phyloP scores from a whole-genome alignment of 2,888 invertebrate species.

The Eupithecia abbreviata region DNA sequence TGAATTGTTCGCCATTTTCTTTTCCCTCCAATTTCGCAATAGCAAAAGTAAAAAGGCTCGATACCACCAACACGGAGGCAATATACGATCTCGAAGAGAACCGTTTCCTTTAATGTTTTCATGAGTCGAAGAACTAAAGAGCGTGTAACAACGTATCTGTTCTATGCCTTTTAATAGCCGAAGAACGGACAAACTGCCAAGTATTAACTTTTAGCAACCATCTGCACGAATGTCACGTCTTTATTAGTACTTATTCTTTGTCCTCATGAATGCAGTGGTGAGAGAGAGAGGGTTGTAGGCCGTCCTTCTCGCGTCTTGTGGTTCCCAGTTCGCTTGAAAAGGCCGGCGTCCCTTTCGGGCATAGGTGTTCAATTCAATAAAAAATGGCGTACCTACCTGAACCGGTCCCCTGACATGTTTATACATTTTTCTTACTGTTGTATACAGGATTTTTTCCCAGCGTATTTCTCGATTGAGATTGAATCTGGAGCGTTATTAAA shows the following conservation, averaged over 20 bases:
- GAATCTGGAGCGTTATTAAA: slow-evolving; percentile 80
- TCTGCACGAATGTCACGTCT: slow-evolving; percentile 83
- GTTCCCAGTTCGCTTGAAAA: slow-evolving; percentile 57
- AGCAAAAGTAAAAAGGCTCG: slow-evolving; percentile 73
- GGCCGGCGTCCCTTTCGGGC: slow-evolving; percentile 73
- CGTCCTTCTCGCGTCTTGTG: slow-evolving; percentile 59
- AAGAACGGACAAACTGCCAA: slow-evolving; percentile 76
- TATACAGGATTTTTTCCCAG: slow-evolving; percentile 69
- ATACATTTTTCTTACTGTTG: slow-evolving; percentile 81
- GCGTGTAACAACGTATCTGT: slow-evolving; percentile 79
- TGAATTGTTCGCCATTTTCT: slow-evolving; percentile 77
- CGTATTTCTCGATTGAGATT: slow-evolving; percentile 80
- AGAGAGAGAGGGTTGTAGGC: slow-evolving; percentile 55
- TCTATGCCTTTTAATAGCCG: slow-evolving; percentile 77
- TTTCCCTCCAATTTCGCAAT: slow-evolving; percentile 76
- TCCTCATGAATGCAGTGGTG: slow-evolving; percentile 75
- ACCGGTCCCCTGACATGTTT: slow-evolving; percentile 80
- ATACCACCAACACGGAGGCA: slow-evolving; percentile 73
- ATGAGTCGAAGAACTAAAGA: slow-evolving; percentile 78
- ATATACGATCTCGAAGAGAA: slow-evolving; percentile 71
- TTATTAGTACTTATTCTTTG: slow-evolving; percentile 83
- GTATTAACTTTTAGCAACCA: slow-evolving; percentile 82
- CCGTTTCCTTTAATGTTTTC: slow-evolving; percentile 80
- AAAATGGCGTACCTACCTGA: slow-evolving; percentile 83
- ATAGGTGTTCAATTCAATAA: slow-evolving; percentile 81